Conservation (phyloP, 2,113 vertebrate species). For the Centrocercus urophasianus region DNA sequence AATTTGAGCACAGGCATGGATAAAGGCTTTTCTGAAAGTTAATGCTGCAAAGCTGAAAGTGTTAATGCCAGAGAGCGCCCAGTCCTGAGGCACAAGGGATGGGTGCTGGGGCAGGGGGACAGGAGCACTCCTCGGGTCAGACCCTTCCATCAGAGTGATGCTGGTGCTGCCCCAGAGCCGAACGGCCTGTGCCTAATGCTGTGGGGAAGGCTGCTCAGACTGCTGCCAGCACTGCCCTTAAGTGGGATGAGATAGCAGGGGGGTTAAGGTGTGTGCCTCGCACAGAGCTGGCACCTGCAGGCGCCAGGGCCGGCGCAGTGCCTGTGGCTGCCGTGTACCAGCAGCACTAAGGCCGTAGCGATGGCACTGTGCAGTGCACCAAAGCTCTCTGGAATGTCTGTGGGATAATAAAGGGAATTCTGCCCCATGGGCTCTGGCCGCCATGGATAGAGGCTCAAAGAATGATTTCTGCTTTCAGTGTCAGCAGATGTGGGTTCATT, state of each 20-base stretch:
- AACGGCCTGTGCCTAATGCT: not conserved
- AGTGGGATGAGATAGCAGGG: not conserved
- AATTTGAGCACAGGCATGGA: not conserved
- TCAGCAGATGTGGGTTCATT: not conserved
- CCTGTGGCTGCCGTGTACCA: not conserved
- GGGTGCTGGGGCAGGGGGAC: fast-evolving
- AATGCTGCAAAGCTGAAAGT: not conserved
- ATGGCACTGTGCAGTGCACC: not conserved
- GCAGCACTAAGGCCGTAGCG: fast-evolving
- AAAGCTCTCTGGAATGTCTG: fast-evolving
- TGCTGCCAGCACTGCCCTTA: constrained; percentile 14
- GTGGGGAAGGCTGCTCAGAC: not conserved
- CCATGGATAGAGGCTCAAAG: fast-evolving
- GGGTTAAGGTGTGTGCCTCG: not conserved
- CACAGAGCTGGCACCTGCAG: not conserved
- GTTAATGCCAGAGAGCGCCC: not conserved
- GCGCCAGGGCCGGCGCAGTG: not conserved
- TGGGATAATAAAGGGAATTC: fast-evolving
- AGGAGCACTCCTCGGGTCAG: not conserved
- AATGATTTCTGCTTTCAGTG: not conserved
- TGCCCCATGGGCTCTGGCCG: not conserved
- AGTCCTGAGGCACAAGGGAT: not conserved
- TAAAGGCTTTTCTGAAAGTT: not conserved
- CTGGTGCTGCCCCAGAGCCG: not conserved
- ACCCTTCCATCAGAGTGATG: not conserved